These are phyloP conservation scores for Pionites leucogaster DNA, from an alignment of 2,113 vertebrate species.

Conservation along the genomic window DNA sequence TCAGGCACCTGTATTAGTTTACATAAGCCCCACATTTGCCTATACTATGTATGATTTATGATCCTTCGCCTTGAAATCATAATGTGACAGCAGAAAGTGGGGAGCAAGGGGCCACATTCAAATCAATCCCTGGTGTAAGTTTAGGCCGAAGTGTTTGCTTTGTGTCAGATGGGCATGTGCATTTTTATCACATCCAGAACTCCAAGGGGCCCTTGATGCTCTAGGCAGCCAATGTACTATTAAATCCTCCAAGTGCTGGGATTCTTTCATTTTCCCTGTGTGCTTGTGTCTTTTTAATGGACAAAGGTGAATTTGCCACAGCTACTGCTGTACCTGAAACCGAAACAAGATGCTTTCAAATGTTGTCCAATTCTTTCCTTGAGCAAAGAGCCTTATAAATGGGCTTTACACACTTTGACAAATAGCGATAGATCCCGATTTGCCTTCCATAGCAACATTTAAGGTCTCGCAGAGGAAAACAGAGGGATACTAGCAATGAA, in stretches of 20 bases:
- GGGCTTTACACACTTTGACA: background rate
- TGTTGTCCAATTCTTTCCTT: background rate
- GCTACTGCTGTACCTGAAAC: background rate
- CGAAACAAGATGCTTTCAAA: background rate
- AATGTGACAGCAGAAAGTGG: background rate
- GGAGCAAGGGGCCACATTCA: background rate
- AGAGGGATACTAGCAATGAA: background rate
- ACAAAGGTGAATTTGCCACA: background rate
- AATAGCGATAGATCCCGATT: background rate
- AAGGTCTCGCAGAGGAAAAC: background rate
- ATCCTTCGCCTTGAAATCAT: background rate
- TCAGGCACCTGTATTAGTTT: background rate
- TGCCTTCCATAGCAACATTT: accelerated
- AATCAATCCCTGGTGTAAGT: background rate
- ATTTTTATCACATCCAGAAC: background rate
- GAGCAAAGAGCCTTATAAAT: accelerated
- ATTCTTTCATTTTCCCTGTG: background rate
- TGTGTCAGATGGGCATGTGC: background rate
- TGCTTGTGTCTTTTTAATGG: background rate
- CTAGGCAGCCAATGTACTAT: background rate
- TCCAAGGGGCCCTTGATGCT: background rate
- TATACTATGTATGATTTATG: background rate
- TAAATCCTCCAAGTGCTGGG: background rate
- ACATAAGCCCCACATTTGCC: background rate
- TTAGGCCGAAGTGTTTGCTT: background rate